Evolutionary conservation across 2,888 invertebrate genomes (phyloP), one percentile per base, ranked within the genome.

Genomic region (Polymixis lichenea): DNA sequence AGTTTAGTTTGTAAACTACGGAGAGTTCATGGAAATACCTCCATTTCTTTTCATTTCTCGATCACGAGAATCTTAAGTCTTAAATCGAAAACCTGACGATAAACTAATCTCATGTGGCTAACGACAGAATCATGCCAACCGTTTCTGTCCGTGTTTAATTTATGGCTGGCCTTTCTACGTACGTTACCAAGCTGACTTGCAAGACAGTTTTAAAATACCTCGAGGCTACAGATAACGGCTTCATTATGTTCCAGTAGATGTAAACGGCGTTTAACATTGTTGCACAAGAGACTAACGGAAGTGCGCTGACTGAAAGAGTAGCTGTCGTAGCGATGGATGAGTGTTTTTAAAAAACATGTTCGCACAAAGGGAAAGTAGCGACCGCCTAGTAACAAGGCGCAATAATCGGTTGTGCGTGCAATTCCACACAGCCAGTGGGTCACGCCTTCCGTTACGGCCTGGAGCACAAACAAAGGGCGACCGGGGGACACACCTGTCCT

Each of bases 401-500:
- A 86, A 82, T 85, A 86, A 89, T 88, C 83, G 86, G 79, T 82
- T 87, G 81, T 87, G 83, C 87, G 87, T 89, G 89, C 88, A 80
- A 84, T 89, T 89, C 80, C 79, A 77, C 84, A 86, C 85, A 84
- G 84, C 84, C 84, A 80, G 79, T 85, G 87, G 87, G 87, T 88
- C 89, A 87, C 83, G 85, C 86, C 88, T 86, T 87, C 89, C 89
- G 90, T 90, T 90, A 89, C 87, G 84, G 86, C 78, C 75, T 67
- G 82, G 78, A 84, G 79, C 82, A 75, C 86, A 76, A 72, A 88
- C 87, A 89, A 87, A 88, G 87, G 88, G 87, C 86, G 76, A n/a
- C 83, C 86, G 84, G 84, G 85, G 80, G 85, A 78, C 83, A 81
- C 91, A 92, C 91, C 92, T 92, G 91, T 85, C 86, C 86, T 69